These are phyloP conservation scores for Lycocerus yunnanus DNA, from an alignment of 2,888 invertebrate genomes.

Conservation along the genomic window DNA sequence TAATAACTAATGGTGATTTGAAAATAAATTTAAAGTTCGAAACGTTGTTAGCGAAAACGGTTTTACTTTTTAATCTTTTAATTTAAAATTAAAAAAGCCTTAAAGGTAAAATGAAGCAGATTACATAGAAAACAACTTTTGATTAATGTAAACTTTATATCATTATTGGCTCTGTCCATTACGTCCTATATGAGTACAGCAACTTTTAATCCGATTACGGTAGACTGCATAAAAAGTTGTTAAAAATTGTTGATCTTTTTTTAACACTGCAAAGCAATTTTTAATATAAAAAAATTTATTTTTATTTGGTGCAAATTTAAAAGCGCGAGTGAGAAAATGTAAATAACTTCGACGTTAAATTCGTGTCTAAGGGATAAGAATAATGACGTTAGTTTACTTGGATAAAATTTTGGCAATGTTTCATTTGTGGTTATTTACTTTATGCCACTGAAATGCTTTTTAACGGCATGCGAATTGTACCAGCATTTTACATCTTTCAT, in stretches of 20 bases:
- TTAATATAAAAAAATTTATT: background rate
- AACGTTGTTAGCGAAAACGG: background rate
- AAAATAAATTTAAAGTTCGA: background rate
- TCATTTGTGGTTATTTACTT: background rate
- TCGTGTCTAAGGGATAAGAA: background rate
- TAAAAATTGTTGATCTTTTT: background rate
- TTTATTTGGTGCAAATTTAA: background rate
- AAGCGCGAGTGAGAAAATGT: background rate
- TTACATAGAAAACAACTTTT: background rate
- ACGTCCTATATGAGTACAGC: background rate
- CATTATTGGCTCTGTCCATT: background rate
- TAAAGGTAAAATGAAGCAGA: background rate
- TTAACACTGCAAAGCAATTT: background rate
- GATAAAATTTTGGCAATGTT: background rate
- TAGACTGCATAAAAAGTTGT: background rate
- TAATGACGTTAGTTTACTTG: background rate
- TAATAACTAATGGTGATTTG: background rate
- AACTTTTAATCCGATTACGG: background rate
- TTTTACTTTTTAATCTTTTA: background rate
- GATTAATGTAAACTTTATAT: background rate
- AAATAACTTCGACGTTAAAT: background rate
- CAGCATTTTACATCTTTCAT: slow-evolving; percentile 38
- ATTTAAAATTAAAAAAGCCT: background rate
- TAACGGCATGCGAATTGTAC: slow-evolving; percentile 31
- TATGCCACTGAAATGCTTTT: background rate